Evolutionary conservation across 2,113 vertebrate species (phyloP).

Genomic region (Orientallactaga bullata): DNA sequence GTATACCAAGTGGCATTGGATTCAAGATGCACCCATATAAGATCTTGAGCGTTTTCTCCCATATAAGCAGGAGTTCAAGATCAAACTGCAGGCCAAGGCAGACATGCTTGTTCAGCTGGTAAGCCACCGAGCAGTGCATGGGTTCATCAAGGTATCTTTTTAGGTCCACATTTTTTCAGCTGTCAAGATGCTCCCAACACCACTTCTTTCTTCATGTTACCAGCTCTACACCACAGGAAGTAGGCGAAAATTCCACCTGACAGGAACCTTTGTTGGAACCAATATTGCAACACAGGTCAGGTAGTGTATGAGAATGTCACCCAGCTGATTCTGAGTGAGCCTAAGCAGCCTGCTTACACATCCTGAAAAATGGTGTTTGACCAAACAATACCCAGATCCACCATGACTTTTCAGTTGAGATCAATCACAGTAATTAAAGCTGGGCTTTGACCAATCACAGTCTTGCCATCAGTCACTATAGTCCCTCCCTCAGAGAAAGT

Average conservation of each 20-base stretch:
- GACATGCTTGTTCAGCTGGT: background rate
- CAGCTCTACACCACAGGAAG: background rate
- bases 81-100: background rate
- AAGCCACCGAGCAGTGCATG: background rate
- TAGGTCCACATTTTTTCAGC: background rate
- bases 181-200: background rate
- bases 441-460: background rate
- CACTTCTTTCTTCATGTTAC: background rate
- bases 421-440: background rate
- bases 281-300: background rate
- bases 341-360: background rate
- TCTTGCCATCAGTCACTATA: background rate
- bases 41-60: background rate
- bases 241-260: background rate
- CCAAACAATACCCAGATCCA: background rate
- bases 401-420: background rate
- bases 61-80: background rate
- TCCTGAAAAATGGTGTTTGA: background rate
- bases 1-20: background rate
- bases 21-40: background rate
- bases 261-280: background rate
- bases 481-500: background rate
- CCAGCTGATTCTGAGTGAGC: background rate
- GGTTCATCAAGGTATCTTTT: background rate
- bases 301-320: background rate